phyloP scores from a whole-genome alignment of 2,113 vertebrate species.

The Syrmaticus mikado region DNA sequence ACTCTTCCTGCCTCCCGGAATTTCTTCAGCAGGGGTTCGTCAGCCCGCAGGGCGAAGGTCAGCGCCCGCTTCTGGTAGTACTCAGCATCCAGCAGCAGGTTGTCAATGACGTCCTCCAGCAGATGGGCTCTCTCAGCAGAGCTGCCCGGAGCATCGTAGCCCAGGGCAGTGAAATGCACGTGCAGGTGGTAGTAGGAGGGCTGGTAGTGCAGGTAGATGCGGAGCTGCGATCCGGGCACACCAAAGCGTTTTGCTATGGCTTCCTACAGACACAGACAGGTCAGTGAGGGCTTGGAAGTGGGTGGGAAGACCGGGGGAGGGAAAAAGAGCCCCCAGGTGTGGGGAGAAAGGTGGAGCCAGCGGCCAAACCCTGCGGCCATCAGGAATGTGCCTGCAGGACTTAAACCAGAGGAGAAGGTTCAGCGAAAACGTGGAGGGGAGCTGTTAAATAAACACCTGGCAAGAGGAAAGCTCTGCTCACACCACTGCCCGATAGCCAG shows the following conservation, averaged over 20 bases:
- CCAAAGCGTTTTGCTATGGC: conserved; percentile 80
- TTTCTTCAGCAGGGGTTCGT: conserved; percentile 80
- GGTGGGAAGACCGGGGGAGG: not conserved
- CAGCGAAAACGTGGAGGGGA: not conserved
- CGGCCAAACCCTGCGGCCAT: no score
- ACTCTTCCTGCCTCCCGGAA: conserved; percentile 81
- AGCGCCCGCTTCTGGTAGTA: conserved; percentile 85
- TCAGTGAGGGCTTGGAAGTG: accelerated
- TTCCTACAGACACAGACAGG: conserved; percentile 69
- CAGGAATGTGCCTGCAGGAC: not conserved
- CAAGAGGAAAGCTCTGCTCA: not conserved
- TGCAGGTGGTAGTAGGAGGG: conserved; percentile 97
- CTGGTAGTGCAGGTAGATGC: conserved; percentile 93
- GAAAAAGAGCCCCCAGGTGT: not conserved
- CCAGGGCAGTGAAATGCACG: conserved; percentile 90
- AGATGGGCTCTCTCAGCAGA: conserved; percentile 91
- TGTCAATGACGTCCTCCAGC: conserved; percentile 88
- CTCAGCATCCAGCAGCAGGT: conserved; percentile 78
- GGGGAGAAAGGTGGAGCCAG: not conserved
- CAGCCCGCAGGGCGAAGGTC: conserved; percentile 84
- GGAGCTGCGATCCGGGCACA: conserved; percentile 77
- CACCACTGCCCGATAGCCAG: not conserved
- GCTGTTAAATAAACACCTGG: not conserved
- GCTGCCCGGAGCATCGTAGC: conserved; percentile 86
- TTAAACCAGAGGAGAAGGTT: not conserved